Evolutionary conservation across 2,113 vertebrate species (phyloP).

Genomic region (Bujurquina vittata): DNA sequence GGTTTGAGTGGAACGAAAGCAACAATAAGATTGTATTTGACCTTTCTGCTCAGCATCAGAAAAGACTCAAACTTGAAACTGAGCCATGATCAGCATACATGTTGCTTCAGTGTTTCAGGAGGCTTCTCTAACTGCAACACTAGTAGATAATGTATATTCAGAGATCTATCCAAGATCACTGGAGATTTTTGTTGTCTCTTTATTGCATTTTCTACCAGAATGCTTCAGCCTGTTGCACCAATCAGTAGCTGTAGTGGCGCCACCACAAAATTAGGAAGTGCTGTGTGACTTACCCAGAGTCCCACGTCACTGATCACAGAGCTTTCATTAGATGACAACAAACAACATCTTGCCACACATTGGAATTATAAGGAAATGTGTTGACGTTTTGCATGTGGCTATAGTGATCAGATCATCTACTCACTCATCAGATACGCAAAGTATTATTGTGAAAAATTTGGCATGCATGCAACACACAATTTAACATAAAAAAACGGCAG

Average conservation of each 20-base stretch:
- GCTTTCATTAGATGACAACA: not conserved
- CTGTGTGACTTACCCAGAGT: slow-evolving; percentile 10
- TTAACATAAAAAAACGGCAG: not conserved
- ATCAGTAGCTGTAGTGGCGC: not conserved
- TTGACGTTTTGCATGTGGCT: slow-evolving; percentile 40
- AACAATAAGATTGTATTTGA: not conserved
- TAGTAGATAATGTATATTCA: not conserved
- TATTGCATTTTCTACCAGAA: not conserved
- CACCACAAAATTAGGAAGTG: slow-evolving; percentile 32
- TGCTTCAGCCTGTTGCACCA: not conserved
- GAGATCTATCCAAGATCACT: not conserved
- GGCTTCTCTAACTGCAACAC: not conserved
- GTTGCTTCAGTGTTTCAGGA: not conserved
- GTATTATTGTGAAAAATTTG: not conserved
- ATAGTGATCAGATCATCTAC: slow-evolving; percentile 10
- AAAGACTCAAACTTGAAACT: not conserved
- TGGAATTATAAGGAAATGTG: slow-evolving; percentile 30
- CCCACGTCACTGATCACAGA: not conserved
- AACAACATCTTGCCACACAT: not conserved
- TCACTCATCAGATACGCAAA: slow-evolving; percentile 26
- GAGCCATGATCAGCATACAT: not conserved
- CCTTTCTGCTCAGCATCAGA: not conserved
- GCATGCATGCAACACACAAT: not conserved
- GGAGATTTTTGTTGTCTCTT: not conserved
- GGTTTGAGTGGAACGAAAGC: not conserved